Evolutionary conservation across 2,888 invertebrate genomes (phyloP).

Genomic region (Beris chalybata): DNA sequence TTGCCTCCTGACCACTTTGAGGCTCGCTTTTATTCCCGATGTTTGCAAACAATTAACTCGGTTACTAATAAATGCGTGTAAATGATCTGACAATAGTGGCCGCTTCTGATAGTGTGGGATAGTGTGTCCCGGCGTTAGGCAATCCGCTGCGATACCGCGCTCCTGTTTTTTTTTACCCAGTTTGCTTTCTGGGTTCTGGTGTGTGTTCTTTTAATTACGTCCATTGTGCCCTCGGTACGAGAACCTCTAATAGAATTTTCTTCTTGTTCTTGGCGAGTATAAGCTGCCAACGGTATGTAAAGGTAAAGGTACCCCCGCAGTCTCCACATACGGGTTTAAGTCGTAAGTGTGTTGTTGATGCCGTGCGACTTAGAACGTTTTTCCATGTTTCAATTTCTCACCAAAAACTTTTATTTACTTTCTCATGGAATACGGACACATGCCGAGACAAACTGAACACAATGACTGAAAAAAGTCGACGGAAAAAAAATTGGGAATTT

Average conservation of each 20-base stretch:
- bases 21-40: slow-evolving; percentile 17
- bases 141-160: neutral
- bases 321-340: neutral
- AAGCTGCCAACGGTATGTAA: too few species aligned
- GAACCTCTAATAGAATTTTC: slow-evolving; percentile 23
- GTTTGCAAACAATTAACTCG: slow-evolving; percentile 31
- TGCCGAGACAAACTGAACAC: slow-evolving; percentile 15
- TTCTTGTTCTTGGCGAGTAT: neutral
- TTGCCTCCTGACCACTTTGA: slow-evolving; percentile 14
- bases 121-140: slow-evolving; percentile 1
- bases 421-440: slow-evolving; percentile 28
- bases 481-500: slow-evolving; percentile 25
- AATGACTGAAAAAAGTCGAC: slow-evolving; percentile 25
- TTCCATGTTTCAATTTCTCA: slow-evolving; percentile 31
- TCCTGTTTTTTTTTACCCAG: neutral
- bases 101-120: neutral
- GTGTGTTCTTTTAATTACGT: slow-evolving; percentile 30
- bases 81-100: slow-evolving; percentile 17
- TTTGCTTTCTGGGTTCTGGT: slow-evolving; percentile 8
- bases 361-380: slow-evolving; percentile 16
- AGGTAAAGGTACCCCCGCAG: too few species aligned
- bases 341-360: slow-evolving; percentile 26
- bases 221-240: slow-evolving; percentile 24
- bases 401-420: slow-evolving; percentile 28
- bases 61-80: slow-evolving; percentile 28